Evolutionary conservation across 1,140 invertebrate genomes (phyloP), one percentile per base, ranked within the genome.

Genomic region (Helicoverpa zea): DNA sequence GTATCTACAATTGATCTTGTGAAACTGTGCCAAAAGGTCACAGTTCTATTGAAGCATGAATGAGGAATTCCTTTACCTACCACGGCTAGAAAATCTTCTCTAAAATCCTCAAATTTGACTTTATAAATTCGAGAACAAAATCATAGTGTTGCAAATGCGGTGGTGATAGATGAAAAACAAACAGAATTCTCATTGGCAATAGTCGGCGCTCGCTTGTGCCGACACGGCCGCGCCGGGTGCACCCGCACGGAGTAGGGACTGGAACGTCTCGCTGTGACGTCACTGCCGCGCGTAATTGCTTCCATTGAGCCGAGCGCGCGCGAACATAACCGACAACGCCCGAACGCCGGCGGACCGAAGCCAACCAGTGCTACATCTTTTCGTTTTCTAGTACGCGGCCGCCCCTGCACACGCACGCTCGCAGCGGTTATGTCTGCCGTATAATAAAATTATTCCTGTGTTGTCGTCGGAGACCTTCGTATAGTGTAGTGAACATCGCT

Each of bases 381-480:
- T 92, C 92, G 91, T 83, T 89, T 90, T 92, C 92, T 92, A 94
- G 92, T 93, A 88, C 92, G 91, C 91, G 92, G 84, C 86, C 88
- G 88, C 83, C 90, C 77, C 82, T 88, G 84, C 77, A 70, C 84
- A 84, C 84, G 89, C 73, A 82, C 87, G 86, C 85, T 87, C 87
- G 88, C 77, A 30, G 72, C 66, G 79, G 81, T 81, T 61, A 64
- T 63, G 74, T 70, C 79, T 66, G 58, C 73, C 12, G 16, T 23
- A 70, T 56, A 61, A 66, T 81, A 79, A 80, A 86, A 84, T 81
- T 75, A 83, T 79, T 83, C 81, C 81, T 66, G 74, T 75, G 84
- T 78, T 70, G 84, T 81, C 82, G 75, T 86, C 75, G 76, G 82
- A 79, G 73, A 56, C 58, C 66, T 63, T 79, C 80, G 86, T 64